These are phyloP conservation scores for Parnassius glacialis DNA, from an alignment of 2,888 invertebrate genomes.

Conservation along the genomic window DNA sequence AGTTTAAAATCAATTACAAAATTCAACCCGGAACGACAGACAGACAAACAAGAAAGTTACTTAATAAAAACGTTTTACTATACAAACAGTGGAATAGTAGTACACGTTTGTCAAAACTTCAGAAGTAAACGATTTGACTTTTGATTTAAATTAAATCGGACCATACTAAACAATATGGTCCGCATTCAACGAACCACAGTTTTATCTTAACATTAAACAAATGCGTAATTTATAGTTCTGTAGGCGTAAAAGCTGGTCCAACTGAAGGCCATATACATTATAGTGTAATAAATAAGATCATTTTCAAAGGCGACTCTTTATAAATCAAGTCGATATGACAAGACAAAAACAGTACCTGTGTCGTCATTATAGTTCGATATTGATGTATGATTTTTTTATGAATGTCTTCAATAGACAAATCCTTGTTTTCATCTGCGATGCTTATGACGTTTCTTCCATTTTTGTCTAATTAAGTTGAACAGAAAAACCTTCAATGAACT, in stretches of 20 bases:
- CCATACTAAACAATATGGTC: too few relatives aligned
- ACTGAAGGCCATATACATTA: conserved; percentile 46
- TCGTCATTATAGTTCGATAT: neutral
- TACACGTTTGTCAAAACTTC: too few relatives aligned
- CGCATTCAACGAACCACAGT: neutral
- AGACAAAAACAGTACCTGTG: conserved; percentile 17
- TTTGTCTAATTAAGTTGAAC: too few relatives aligned
- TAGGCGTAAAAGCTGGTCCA: conserved; percentile 43
- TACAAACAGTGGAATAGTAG: too few relatives aligned
- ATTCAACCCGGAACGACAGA: too few relatives aligned
- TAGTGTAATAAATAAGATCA: conserved; percentile 44
- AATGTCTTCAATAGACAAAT: neutral
- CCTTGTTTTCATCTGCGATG: neutral
- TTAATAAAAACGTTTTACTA: too few relatives aligned
- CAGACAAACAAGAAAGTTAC: too few relatives aligned
- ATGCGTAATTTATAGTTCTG: conserved; percentile 35
- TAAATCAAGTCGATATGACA: conserved; percentile 23
- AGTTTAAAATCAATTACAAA: too few relatives aligned
- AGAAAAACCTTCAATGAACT: too few relatives aligned
- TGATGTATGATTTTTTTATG: conserved; percentile 15
- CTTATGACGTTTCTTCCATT: too few relatives aligned
- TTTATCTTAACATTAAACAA: conserved; percentile 27
- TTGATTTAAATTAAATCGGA: too few relatives aligned
- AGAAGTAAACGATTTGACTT: too few relatives aligned
- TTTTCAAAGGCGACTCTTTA: conserved; percentile 17